phyloP scores from a whole-genome alignment of 2,113 vertebrate genomes.

The Tautogolabrus adspersus region DNA sequence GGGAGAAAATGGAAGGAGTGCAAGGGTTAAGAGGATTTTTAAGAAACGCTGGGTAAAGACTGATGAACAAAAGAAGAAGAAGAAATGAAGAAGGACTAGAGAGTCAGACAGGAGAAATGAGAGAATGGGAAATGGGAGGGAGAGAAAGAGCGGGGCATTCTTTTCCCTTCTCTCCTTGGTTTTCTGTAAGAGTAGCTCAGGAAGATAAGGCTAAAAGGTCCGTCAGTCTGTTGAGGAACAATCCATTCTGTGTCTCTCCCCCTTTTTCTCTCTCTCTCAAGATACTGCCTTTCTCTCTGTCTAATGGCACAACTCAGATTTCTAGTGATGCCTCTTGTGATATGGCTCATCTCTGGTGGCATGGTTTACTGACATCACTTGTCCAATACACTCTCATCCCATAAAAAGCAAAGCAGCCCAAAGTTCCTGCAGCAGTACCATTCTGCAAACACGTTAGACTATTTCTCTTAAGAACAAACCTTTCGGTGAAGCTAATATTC shows the following conservation, averaged over 20 bases:
- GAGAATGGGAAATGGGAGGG: constrained; percentile 82
- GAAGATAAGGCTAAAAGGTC: constrained; percentile 89
- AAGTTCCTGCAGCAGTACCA: constrained; percentile 31
- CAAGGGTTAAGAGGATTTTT: constrained; percentile 75
- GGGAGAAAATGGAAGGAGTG: constrained; percentile 66
- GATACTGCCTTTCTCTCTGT: constrained; percentile 80
- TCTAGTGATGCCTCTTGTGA: constrained; percentile 81
- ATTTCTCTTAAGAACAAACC: constrained; percentile 59
- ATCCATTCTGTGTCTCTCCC: constrained; percentile 84
- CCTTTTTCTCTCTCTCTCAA: constrained; percentile 62
- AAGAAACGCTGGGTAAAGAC: constrained; percentile 60
- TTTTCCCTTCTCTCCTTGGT: constrained; percentile 80
- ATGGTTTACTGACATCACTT: constrained; percentile 75
- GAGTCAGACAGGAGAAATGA: constrained; percentile 79
- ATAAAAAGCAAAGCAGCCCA: constrained; percentile 46
- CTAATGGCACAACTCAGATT: constrained; percentile 85
- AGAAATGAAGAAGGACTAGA: constrained; percentile 77
- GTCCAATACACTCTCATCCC: constrained; percentile 61
- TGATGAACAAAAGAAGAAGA: constrained; percentile 78
- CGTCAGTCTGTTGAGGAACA: constrained; percentile 86
- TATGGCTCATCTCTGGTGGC: constrained; percentile 80
- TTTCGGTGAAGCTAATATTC: constrained; percentile 54
- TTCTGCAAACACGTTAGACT: constrained; percentile 25
- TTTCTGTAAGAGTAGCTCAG: constrained; percentile 87
- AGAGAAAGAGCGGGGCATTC: constrained; percentile 79